These are phyloP conservation scores for Drosophila robusta DNA, from an alignment of 2,888 invertebrate genomes.

Conservation along the genomic window DNA sequence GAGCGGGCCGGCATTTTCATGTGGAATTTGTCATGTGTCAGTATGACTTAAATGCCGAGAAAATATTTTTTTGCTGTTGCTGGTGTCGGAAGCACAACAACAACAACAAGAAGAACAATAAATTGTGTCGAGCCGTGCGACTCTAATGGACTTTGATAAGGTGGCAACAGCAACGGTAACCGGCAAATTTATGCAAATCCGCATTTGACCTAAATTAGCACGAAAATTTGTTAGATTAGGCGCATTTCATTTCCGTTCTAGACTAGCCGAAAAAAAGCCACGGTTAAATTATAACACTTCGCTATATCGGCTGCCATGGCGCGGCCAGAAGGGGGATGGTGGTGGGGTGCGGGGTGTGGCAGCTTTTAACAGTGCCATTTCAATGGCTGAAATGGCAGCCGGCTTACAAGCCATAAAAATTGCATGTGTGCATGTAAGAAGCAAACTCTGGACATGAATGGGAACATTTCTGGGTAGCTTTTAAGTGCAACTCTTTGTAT, in stretches of 20 bases:
- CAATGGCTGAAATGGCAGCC: slow-evolving; percentile 52
- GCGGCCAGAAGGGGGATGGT: background rate
- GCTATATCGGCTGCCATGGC: slow-evolving; percentile 11
- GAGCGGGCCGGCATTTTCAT: slow-evolving; percentile 50
- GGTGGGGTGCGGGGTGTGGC: background rate
- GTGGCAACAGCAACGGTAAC: slow-evolving; percentile 66
- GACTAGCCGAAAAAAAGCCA: slow-evolving; percentile 30
- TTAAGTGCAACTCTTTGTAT: slow-evolving; percentile 80
- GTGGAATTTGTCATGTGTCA: slow-evolving; percentile 81
- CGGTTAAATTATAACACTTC: slow-evolving; percentile 30
- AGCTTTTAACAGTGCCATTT: slow-evolving; percentile 55
- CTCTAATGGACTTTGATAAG: slow-evolving; percentile 80
- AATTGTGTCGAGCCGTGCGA: slow-evolving; percentile 58
- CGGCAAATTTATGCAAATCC: slow-evolving; percentile 80
- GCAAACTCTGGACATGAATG: slow-evolving; percentile 60
- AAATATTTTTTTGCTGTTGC: slow-evolving; percentile 59
- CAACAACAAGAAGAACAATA: slow-evolving; percentile 15
- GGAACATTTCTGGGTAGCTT: slow-evolving; percentile 64
- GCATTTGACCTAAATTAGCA: slow-evolving; percentile 81
- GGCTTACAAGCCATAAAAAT: slow-evolving; percentile 78
- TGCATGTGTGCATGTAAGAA: slow-evolving; percentile 64
- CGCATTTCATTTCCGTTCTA: slow-evolving; percentile 69
- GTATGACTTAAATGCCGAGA: slow-evolving; percentile 79
- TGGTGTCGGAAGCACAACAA: slow-evolving; percentile 15
- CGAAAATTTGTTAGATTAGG: slow-evolving; percentile 82